phyloP scores from a whole-genome alignment of 2,797 vertebrate species.

The Psittacula derbiana region DNA sequence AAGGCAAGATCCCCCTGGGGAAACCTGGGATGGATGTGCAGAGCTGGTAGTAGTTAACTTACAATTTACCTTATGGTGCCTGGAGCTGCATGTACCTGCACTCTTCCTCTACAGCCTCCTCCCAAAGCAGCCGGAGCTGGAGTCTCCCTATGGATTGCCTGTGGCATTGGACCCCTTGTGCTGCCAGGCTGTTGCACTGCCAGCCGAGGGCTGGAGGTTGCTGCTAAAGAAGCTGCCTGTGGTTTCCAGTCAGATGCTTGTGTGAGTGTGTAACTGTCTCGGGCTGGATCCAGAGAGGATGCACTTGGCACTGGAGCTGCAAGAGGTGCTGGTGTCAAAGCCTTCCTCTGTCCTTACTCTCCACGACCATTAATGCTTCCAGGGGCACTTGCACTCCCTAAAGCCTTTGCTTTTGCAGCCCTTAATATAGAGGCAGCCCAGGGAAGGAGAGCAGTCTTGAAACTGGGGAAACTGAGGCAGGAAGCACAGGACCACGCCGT shows the following conservation, averaged over 20 bases:
- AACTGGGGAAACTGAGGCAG: not conserved
- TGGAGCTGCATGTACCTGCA: not conserved
- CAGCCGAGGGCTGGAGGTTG: rapidly evolving
- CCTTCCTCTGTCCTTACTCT: not conserved
- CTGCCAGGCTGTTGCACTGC: not conserved
- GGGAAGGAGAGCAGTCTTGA: not conserved
- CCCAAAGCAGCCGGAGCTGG: not conserved
- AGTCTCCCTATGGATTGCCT: not conserved
- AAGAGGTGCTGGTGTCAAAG: not conserved
- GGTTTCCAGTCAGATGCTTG: not conserved
- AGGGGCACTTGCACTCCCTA: not conserved
- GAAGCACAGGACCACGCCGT: rapidly evolving
- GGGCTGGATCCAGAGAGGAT: not conserved
- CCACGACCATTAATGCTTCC: not conserved
- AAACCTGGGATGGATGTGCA: not conserved
- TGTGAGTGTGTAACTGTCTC: not conserved
- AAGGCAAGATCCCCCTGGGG: not conserved
- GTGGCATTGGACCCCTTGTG: rapidly evolving
- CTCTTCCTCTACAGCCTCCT: not conserved
- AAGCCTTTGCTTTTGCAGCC: not conserved
- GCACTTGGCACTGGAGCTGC: not conserved
- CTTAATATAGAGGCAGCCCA: not conserved
- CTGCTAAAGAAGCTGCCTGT: not conserved
- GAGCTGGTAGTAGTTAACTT: not conserved
- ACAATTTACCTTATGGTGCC: rapidly evolving